These are phyloP conservation scores for Andinoacara biseriatus DNA, from an alignment of 2,113 vertebrate genomes.

Conservation along the genomic window DNA sequence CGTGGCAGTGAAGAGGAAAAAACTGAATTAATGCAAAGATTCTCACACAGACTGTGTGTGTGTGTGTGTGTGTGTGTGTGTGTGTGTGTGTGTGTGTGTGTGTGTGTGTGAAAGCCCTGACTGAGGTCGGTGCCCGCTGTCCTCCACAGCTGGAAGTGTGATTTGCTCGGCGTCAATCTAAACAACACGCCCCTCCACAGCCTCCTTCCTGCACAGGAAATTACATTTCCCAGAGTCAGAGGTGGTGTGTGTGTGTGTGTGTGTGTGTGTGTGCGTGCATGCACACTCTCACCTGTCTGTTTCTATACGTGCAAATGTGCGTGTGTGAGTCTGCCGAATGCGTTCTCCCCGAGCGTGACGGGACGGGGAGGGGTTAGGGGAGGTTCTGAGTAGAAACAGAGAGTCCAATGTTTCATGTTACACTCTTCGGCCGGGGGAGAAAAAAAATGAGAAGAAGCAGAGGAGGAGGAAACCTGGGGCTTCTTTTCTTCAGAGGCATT, in stretches of 20 bases:
- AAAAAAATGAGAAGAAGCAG: conserved; percentile 1
- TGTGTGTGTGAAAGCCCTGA: conserved; percentile 57
- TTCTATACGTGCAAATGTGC: conserved; percentile 17
- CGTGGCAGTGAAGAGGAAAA: background rate
- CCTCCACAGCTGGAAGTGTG: conserved; percentile 74
- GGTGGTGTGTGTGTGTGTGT: background rate
- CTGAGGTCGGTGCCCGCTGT: conserved; percentile 41
- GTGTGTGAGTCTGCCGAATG: conserved; percentile 27
- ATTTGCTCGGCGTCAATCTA: conserved; percentile 60
- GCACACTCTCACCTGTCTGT: conserved; percentile 29
- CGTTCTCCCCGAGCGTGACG: conserved; percentile 48
- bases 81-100: conserved; percentile 36
- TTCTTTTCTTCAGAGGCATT: conserved; percentile 60
- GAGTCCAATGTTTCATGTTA: conserved; percentile 78
- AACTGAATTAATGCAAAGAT: background rate
- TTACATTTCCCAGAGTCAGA: conserved; percentile 55
- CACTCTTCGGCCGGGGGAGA: conserved; percentile 44
- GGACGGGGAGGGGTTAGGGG: conserved; percentile 55
- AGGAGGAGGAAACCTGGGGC: conserved; percentile 49
- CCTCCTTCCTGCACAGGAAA: conserved; percentile 60
- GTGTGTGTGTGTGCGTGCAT: background rate
- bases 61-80: background rate
- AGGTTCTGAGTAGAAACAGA: conserved; percentile 71
- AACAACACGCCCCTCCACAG: conserved; percentile 18
- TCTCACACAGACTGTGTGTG: background rate